These are phyloP conservation scores for Lucinisca nassula DNA, from an alignment of 2,888 invertebrate genomes.

Conservation along the genomic window DNA sequence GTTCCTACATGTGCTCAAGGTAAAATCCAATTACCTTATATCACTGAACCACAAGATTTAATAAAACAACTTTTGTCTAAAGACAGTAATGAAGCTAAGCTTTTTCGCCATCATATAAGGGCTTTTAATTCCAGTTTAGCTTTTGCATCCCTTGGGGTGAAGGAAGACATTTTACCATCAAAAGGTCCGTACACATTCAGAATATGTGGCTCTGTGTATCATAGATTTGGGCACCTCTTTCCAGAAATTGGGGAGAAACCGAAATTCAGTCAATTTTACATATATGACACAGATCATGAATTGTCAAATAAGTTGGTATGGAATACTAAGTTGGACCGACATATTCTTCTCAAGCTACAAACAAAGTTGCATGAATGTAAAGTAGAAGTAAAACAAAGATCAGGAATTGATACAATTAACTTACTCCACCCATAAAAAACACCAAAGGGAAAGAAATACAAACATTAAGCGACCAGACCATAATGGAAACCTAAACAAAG, in stretches of 20 bases:
- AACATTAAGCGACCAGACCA: too few relatives aligned
- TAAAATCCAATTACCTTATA: neutral
- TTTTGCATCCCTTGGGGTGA: neutral
- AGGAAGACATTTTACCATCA: neutral
- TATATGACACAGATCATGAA: conserved; percentile 4
- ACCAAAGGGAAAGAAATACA: too few relatives aligned
- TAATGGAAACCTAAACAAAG: too few relatives aligned
- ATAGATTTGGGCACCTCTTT: neutral
- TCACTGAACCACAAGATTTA: neutral
- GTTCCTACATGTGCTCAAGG: conserved; percentile 1
- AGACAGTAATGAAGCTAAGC: neutral
- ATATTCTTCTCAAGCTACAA: neutral
- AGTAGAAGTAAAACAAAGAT: too few relatives aligned
- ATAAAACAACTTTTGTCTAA: neutral
- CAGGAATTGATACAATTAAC: too few relatives aligned
- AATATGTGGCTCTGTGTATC: conserved; percentile 1
- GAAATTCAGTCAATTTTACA: conserved; percentile 7
- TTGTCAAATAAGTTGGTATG: neutral
- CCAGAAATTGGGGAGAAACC: neutral
- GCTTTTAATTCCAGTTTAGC: conserved; percentile 10
- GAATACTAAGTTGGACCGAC: neutral
- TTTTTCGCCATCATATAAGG: neutral
- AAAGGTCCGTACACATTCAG: neutral
- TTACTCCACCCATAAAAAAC: too few relatives aligned
- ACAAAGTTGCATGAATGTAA: neutral